Evolutionary conservation across 2,888 invertebrate genomes (phyloP).

Genomic region (Yponomeuta evonymella): DNA sequence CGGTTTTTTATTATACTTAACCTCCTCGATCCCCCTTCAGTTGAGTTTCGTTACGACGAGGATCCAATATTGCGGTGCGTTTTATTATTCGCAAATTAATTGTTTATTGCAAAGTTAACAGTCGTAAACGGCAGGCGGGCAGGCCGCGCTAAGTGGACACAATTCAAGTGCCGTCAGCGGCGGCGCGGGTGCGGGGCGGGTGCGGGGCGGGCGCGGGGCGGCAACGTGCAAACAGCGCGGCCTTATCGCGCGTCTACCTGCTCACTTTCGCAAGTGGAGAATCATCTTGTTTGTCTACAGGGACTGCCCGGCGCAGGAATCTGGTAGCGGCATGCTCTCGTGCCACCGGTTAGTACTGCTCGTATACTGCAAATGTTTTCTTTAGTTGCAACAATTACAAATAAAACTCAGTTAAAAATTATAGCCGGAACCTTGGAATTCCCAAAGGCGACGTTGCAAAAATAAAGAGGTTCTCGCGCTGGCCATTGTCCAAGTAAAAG

Average conservation of each 20-base stretch:
- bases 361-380: neutral
- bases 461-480: neutral
- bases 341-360: neutral
- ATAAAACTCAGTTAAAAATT: neutral
- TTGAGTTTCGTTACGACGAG: neutral
- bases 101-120: constrained; percentile 4
- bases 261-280: constrained; percentile 2
- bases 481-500: constrained; percentile 9
- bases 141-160: neutral
- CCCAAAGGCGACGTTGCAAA: neutral
- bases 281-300: constrained; percentile 1
- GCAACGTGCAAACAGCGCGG: neutral
- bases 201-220: neutral
- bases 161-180: neutral
- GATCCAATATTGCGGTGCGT: neutral
- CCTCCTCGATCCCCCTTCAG: constrained; percentile 1
- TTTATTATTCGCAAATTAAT: constrained; percentile 3
- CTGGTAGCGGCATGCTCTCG: neutral
- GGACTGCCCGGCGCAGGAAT: neutral
- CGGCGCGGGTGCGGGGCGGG: neutral
- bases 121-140: neutral
- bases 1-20: neutral
- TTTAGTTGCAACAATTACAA: neutral
- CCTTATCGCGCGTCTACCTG: neutral
- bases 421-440: neutral